These are phyloP conservation scores for Synanthedon formicaeformis DNA, from an alignment of 2,888 invertebrate species.

Conservation along the genomic window DNA sequence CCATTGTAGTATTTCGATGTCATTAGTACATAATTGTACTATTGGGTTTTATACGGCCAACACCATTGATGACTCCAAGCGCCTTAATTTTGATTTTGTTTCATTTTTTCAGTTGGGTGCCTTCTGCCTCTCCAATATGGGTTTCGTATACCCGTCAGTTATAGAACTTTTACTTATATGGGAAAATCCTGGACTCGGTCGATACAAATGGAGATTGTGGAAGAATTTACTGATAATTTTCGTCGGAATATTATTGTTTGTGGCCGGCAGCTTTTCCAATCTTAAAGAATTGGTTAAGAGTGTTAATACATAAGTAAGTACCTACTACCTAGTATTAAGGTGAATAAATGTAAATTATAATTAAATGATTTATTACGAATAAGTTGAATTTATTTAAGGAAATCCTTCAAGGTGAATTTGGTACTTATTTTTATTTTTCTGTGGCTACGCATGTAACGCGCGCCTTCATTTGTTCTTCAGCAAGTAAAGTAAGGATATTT, in stretches of 20 bases:
- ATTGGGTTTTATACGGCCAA: too few relatives aligned
- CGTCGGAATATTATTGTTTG: constrained; percentile 38
- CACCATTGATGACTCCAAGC: too few relatives aligned
- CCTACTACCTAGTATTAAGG: neutral
- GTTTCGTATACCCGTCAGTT: constrained; percentile 54
- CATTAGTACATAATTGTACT: too few relatives aligned
- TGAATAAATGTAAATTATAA: too few relatives aligned
- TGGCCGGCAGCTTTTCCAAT: constrained; percentile 53
- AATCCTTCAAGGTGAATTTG: too few relatives aligned
- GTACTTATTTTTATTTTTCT: too few relatives aligned
- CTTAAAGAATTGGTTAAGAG: constrained; percentile 38
- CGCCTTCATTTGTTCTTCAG: too few relatives aligned
- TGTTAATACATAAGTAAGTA: constrained; percentile 13
- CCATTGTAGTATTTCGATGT: too few relatives aligned
- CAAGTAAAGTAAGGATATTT: too few relatives aligned
- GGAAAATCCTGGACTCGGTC: constrained; percentile 48
- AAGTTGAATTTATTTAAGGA: too few relatives aligned
- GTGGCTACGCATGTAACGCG: too few relatives aligned
- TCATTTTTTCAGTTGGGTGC: constrained; percentile 49
- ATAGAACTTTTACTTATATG: constrained; percentile 53
- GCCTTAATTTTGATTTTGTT: neutral
- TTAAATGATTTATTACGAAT: too few relatives aligned
- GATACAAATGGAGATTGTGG: constrained; percentile 45
- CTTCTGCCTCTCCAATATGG: constrained; percentile 57
- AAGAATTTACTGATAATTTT: constrained; percentile 39